Evolutionary conservation across 2,797 vertebrate species (phyloP).

Genomic region (Melanotaenia maccullochi): DNA sequence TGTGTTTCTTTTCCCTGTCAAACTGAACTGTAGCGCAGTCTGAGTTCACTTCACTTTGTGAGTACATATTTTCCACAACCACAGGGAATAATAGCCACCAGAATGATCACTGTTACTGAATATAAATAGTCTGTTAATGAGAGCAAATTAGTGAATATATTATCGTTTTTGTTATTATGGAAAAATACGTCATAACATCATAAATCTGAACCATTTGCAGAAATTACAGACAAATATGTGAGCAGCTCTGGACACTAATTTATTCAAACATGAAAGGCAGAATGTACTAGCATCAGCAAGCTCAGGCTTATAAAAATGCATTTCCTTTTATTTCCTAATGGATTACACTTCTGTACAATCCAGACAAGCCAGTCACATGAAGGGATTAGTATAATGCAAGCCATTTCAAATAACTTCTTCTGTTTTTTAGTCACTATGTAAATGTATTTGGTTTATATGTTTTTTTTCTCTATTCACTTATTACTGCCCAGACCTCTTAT

Average conservation of each 20-base stretch:
- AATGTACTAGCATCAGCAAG: constrained; percentile 59
- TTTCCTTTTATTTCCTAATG: constrained; percentile 61
- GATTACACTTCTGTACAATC: constrained; percentile 51
- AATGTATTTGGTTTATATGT: constrained; percentile 15
- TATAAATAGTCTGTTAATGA: constrained; percentile 7
- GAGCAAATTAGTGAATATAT: constrained; percentile 7
- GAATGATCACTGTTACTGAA: background rate
- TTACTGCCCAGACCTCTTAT: constrained; percentile 2
- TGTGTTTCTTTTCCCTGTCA: background rate
- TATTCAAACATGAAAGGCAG: constrained; percentile 54
- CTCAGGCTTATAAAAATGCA: constrained; percentile 51
- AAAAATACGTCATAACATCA: constrained; percentile 14
- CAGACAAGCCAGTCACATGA: constrained; percentile 19
- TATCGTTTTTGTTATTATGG: constrained; percentile 2
- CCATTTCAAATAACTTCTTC: constrained; percentile 31
- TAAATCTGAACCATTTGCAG: constrained; percentile 55
- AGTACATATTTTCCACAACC: background rate
- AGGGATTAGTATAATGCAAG: constrained; percentile 49
- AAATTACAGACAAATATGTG: constrained; percentile 33
- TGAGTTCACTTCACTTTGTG: background rate
- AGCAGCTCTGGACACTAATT: constrained; percentile 40
- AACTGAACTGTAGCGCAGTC: background rate
- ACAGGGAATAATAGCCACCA: background rate
- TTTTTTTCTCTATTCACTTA: constrained; percentile 24
- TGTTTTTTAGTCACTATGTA: constrained; percentile 3